Conservation (phyloP, 2,888 invertebrate genomes). For the Cheiracanthium punctorium region DNA sequence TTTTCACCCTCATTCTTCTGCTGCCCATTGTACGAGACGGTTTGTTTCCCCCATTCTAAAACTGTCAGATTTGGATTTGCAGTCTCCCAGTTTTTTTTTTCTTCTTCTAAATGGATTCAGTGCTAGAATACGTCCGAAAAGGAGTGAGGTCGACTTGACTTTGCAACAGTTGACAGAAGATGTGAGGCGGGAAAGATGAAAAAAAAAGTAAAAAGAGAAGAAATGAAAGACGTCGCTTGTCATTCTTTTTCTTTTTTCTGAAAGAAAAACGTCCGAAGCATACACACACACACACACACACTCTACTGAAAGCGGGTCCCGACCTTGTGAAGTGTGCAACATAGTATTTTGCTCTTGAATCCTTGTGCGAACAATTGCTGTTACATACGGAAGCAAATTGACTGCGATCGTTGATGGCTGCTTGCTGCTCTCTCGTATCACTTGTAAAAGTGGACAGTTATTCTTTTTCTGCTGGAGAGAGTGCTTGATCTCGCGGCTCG, state of each 20-base stretch:
- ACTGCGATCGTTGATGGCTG: too few relatives aligned
- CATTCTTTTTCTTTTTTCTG: background rate
- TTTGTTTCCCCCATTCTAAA: slow-evolving; percentile 16
- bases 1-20: background rate
- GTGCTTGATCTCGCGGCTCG: too few relatives aligned
- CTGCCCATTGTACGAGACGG: background rate
- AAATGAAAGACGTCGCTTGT: background rate
- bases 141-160: background rate
- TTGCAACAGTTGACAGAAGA: background rate
- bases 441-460: too few relatives aligned
- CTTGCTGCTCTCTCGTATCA: too few relatives aligned
- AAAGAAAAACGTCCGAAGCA: background rate
- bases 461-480: too few relatives aligned
- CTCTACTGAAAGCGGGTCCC: background rate
- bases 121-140: background rate
- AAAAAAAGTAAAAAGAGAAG: too few relatives aligned
- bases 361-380: background rate
- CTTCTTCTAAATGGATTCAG: background rate
- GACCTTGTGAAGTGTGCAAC: background rate
- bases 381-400: background rate
- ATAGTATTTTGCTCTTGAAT: background rate
- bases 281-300: too few relatives aligned
- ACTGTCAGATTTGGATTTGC: slow-evolving; percentile 19
- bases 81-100: background rate
- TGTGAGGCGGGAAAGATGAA: background rate